A percentile compares a stretch with the other conserved stretches of the same genome.
These are phyloP conservation scores for Limonius californicus DNA, from an alignment of 1,140 invertebrate genomes.

Conservation along the genomic window DNA sequence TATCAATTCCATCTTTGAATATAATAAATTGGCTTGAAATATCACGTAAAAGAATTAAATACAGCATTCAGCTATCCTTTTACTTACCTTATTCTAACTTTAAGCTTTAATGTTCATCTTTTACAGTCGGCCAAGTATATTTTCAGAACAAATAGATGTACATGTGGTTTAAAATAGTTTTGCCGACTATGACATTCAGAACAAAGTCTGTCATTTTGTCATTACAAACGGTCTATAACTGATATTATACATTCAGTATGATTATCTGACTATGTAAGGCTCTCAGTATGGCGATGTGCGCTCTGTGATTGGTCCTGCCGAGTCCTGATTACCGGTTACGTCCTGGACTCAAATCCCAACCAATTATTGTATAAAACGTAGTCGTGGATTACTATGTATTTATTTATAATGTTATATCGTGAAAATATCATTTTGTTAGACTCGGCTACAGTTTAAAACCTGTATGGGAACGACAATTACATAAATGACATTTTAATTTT, in stretches of 20 bases:
- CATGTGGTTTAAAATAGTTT: neutral
- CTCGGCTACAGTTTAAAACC: conserved; percentile 13
- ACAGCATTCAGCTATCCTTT: conserved; percentile 45
- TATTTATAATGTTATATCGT: conserved; percentile 29
- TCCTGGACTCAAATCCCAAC: conserved; percentile 19
- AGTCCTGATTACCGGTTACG: conserved; percentile 19
- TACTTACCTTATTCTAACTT: conserved; percentile 45
- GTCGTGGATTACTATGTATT: conserved; percentile 27
- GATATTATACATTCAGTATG: conserved; percentile 38
- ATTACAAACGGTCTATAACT: conserved; percentile 44
- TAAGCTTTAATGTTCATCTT: conserved; percentile 44
- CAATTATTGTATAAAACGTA: conserved; percentile 32
- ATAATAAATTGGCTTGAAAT: conserved; percentile 44
- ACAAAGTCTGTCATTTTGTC: conserved; percentile 44
- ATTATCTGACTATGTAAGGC: conserved; percentile 20
- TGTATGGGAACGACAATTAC: conserved; percentile 25
- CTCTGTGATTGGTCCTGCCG: conserved; percentile 20
- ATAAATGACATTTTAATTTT: conserved; percentile 37
- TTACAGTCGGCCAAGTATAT: conserved; percentile 29
- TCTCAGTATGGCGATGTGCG: neutral
- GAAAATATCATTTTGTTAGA: conserved; percentile 34
- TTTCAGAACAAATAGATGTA: neutral
- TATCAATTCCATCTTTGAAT: conserved; percentile 38
- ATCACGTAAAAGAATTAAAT: conserved; percentile 47
- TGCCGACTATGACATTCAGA: conserved; percentile 32